Conservation (phyloP, 2,888 invertebrate species). For the Sceliomorpha sp. region DNA sequence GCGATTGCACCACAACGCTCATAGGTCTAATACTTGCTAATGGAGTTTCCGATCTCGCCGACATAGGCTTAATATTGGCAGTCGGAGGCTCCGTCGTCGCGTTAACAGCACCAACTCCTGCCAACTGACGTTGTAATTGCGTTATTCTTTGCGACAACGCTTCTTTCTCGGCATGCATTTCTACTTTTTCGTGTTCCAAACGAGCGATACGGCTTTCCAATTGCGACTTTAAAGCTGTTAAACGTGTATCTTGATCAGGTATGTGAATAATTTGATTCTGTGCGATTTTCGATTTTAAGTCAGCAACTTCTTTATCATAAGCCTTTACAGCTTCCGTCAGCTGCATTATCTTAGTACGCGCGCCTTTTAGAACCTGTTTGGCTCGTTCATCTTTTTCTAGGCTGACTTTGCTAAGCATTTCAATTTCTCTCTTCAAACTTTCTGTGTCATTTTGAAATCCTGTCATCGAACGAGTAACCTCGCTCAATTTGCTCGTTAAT, state of each 20-base stretch:
- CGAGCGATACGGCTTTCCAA: constrained; percentile 86
- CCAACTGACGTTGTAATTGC: constrained; percentile 86
- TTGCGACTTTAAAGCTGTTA: constrained; percentile 85
- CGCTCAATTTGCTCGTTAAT: constrained; percentile 70
- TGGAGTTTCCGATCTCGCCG: constrained; percentile 91
- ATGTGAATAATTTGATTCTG: constrained; percentile 67
- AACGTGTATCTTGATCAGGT: constrained; percentile 78
- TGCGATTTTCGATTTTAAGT: constrained; percentile 72
- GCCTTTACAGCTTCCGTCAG: constrained; percentile 85
- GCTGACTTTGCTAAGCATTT: constrained; percentile 82
- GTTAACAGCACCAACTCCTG: constrained; percentile 83
- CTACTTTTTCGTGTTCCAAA: constrained; percentile 87
- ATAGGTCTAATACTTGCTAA: constrained; percentile 96
- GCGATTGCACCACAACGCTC: constrained; percentile 85
- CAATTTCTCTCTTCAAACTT: constrained; percentile 85
- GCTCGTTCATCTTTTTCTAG: constrained; percentile 85
- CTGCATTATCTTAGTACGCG: constrained; percentile 87
- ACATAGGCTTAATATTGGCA: constrained; percentile 97
- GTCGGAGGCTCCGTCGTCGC: constrained; percentile 86
- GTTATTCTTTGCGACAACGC: constrained; percentile 86
- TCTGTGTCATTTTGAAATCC: constrained; percentile 84
- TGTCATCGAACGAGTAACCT: constrained; percentile 78
- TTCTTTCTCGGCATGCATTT: constrained; percentile 85
- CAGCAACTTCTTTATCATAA: constrained; percentile 73
- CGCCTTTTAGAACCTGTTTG: constrained; percentile 85